Conservation (phyloP, 2,888 invertebrate genomes). For the Dilophus febrilis region DNA sequence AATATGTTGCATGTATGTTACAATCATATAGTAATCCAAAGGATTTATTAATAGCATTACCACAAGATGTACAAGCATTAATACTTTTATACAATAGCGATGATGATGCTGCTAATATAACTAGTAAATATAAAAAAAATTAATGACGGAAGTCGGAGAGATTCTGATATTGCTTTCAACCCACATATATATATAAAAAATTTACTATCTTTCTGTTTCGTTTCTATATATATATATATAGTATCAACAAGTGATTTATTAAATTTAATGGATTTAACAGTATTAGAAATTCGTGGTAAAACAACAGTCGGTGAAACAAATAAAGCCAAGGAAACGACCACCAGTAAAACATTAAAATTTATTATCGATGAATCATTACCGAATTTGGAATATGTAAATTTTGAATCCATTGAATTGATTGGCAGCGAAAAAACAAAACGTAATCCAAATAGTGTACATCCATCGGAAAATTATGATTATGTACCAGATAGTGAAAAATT, state of each 20-base stretch:
- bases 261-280: slow-evolving; percentile 31
- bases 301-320: neutral
- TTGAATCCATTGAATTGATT: slow-evolving; percentile 32
- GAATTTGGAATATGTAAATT: slow-evolving; percentile 33
- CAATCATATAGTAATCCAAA: slow-evolving; percentile 30
- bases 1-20: slow-evolving; percentile 36
- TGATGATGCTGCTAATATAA: slow-evolving; percentile 24
- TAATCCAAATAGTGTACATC: slow-evolving; percentile 21
- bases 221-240: no score
- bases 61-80: slow-evolving; percentile 35
- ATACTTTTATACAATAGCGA: slow-evolving; percentile 37
- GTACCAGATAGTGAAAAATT: slow-evolving; percentile 23
- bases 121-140: slow-evolving; percentile 15
- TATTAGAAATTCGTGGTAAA: slow-evolving; percentile 42
- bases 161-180: neutral
- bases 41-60: slow-evolving; percentile 28
- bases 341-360: slow-evolving; percentile 28
- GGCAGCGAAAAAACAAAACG: slow-evolving; percentile 26
- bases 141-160: no score
- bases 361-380: slow-evolving; percentile 32
- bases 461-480: slow-evolving; percentile 26
- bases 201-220: no score
- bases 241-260: slow-evolving; percentile 24
- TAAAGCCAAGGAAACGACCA: no score
- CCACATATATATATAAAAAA: no score